Conservation (phyloP, 2,113 vertebrate genomes). For the Petrocephalus microphthalmus region DNA sequence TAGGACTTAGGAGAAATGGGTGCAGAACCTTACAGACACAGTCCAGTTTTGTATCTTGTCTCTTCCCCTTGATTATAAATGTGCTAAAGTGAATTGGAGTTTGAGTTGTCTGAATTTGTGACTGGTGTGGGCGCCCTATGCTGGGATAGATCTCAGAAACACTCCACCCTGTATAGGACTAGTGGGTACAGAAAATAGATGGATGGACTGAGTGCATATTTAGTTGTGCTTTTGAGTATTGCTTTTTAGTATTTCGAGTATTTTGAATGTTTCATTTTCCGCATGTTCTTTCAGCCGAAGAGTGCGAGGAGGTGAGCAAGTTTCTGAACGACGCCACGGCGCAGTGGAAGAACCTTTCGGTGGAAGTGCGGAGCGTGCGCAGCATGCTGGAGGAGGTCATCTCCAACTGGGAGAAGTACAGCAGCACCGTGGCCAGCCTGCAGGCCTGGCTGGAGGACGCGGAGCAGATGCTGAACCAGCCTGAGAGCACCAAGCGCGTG, state of each 20-base stretch:
- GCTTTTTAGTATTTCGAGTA: background rate
- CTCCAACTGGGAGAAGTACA: slow-evolving; percentile 91
- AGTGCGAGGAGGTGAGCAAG: slow-evolving; percentile 81
- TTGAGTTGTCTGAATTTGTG: background rate
- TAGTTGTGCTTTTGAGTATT: background rate
- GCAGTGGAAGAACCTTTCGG: slow-evolving; percentile 88
- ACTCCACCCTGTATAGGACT: background rate
- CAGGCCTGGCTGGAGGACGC: slow-evolving; percentile 97
- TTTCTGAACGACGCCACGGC: slow-evolving; percentile 82
- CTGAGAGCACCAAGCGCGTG: slow-evolving; percentile 84
- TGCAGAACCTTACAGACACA: background rate
- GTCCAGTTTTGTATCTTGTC: background rate
- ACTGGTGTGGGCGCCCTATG: background rate
- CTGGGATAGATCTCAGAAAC: background rate
- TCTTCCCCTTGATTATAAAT: background rate
- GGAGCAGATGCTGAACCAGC: slow-evolving; percentile 86
- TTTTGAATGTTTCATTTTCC: background rate
- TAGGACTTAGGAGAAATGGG: background rate
- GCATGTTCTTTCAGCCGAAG: slow-evolving; percentile 69
- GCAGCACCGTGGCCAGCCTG: slow-evolving; percentile 77
- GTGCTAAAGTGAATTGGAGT: background rate
- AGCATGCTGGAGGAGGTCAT: slow-evolving; percentile 98
- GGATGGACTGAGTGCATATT: background rate
- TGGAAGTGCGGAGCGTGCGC: slow-evolving; percentile 88
- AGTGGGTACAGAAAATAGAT: background rate